Evolutionary conservation across 2,113 vertebrate genomes (phyloP).

Genomic region (Ceratotherium simum): DNA sequence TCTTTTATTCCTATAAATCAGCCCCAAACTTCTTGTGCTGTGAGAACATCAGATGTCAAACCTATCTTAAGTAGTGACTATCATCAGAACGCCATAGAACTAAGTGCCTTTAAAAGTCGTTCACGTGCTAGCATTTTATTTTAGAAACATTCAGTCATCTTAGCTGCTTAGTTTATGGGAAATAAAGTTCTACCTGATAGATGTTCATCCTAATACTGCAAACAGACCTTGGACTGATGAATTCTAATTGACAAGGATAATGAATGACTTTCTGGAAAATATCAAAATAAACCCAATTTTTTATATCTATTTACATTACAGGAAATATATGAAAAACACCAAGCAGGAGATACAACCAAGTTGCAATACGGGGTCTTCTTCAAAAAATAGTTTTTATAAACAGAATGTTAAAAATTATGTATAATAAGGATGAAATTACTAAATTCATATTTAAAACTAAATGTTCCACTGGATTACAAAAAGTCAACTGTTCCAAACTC

Average conservation of each 20-base stretch:
- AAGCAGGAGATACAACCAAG: not conserved
- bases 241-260: conserved; percentile 17
- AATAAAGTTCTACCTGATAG: conserved; percentile 15
- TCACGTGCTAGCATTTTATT: not conserved
- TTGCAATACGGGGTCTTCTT: not conserved
- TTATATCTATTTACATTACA: not conserved
- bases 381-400: conserved; percentile 21
- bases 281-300: conserved; percentile 32
- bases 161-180: not conserved
- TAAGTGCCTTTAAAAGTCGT: not conserved
- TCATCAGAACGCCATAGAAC: not conserved
- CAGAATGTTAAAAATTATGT: not conserved
- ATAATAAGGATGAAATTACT: not conserved
- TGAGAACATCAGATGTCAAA: not conserved
- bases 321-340: conserved; percentile 31
- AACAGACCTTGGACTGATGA: not conserved
- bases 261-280: conserved; percentile 32
- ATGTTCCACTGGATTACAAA: not conserved
- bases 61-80: not conserved
- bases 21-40: not conserved
- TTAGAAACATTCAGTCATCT: not conserved
- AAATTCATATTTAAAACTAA: conserved; percentile 42
- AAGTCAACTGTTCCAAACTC: not conserved
- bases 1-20: not conserved
- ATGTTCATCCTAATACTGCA: not conserved